Evolutionary conservation across 2,888 invertebrate genomes (phyloP), one percentile per base, ranked within the genome.

Genomic region (Azorinus chamasolen): DNA sequence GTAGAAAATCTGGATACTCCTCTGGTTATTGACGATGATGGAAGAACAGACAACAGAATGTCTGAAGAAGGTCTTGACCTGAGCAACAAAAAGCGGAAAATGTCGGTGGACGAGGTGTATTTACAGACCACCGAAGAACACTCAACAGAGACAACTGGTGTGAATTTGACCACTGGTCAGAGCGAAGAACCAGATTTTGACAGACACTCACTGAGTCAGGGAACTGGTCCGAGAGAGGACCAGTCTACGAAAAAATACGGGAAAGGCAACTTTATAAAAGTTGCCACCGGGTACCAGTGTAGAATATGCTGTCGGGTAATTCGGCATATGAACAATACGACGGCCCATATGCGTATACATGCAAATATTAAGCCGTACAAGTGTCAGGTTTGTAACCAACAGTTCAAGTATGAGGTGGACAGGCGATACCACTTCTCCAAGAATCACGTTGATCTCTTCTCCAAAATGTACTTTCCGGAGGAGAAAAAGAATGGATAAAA

Each of bases 231-330:
- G 12, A n/a, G 48, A 27, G 55, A 66, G 2, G 81, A 74, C 37
- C 63, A 66, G 24, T 72, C 79, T 5, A 74, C 73, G 2, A 81
- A 81, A 39, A 81, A 81, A 51, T 81, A 81, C 51, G 81, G 81
- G 5, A 81, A 81, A 62, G 81, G 81, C 39, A 81, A 81, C 48
- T 81, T 81, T 72, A 78, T 81, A 22, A 81, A 81, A 53, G 81
- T 81, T 18, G 54, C 77, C 1, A 81, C 81, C 2, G 81, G 81
- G 12, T 81, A 81, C 57, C 81, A 81, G 72, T 81, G 81, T 45
- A 53, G 81, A 12, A 81, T 81, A n/a, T 81, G 81, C 39, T 75
- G 81, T 54, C 68, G 81, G 1, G 78, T 81, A 16, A 81, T 81
- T 12, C 63, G 81, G 12, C 81, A 81, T 55, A 81, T 81, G 81